These are phyloP conservation scores for Cisticola juncidis DNA, from an alignment of 2,113 vertebrate species.

Conservation along the genomic window DNA sequence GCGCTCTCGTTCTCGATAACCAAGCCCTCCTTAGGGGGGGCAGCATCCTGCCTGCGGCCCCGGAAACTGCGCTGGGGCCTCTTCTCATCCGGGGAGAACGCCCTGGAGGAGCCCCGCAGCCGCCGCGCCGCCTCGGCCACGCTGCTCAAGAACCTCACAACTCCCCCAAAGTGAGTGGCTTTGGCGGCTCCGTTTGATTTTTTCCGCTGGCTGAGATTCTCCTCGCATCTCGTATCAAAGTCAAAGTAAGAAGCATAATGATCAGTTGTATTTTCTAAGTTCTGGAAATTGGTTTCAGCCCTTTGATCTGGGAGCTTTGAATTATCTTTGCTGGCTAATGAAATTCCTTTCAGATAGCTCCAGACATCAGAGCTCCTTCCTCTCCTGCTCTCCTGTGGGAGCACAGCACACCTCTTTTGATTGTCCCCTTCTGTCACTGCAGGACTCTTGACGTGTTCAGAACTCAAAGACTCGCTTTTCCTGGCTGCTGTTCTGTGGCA, in stretches of 20 bases:
- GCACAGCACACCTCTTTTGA: conserved; percentile 67
- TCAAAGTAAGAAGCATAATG: conserved; percentile 64
- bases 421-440: conserved; percentile 66
- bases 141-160: conserved; percentile 85
- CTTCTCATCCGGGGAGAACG: conserved; percentile 77
- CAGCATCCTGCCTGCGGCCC: conserved; percentile 32
- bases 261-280: conserved; percentile 75
- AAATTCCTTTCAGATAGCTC: conserved; percentile 87
- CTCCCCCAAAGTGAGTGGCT: conserved; percentile 78
- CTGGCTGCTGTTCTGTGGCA: conserved; percentile 62
- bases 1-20: conserved; percentile 66
- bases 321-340: conserved; percentile 76
- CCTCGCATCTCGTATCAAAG: conserved; percentile 76
- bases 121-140: conserved; percentile 85
- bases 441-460: conserved; percentile 73
- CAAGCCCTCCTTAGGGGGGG: conserved; percentile 26
- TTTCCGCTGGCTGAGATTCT: conserved; percentile 57
- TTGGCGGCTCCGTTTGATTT: conserved; percentile 70
- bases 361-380: conserved; percentile 83
- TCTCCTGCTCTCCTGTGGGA: conserved; percentile 68
- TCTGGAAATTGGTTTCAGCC: conserved; percentile 77
- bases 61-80: conserved; percentile 63
- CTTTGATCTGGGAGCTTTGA: conserved; percentile 77
- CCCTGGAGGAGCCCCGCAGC: conserved; percentile 81
- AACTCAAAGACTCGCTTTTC: conserved; percentile 73